Evolutionary conservation across 2,113 vertebrate species (phyloP).

Genomic region (Amblyopsis rosae): DNA sequence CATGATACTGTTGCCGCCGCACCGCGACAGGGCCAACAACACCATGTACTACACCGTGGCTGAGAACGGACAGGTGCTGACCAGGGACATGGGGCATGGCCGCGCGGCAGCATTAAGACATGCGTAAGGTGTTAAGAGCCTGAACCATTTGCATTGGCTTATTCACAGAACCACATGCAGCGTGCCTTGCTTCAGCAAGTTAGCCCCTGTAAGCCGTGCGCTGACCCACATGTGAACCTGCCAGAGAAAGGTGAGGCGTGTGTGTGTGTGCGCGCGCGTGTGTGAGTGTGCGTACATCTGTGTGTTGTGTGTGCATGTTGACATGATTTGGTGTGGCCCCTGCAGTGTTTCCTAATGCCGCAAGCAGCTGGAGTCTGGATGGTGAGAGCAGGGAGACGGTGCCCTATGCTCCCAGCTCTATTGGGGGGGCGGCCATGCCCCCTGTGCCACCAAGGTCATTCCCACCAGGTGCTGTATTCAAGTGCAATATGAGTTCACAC

Average conservation of each 20-base stretch:
- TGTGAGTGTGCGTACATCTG: no score
- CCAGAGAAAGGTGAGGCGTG: conserved; percentile 88
- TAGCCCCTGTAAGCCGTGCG: conserved; percentile 94
- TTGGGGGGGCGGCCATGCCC: conserved; percentile 82
- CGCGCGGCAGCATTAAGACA: background rate
- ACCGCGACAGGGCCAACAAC: conserved; percentile 88
- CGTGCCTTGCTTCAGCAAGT: conserved; percentile 94
- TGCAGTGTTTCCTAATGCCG: conserved; percentile 83
- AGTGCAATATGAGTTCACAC: no score
- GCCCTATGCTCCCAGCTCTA: conserved; percentile 85
- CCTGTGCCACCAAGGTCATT: conserved; percentile 88
- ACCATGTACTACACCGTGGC: conserved; percentile 88
- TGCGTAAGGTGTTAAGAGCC: no score
- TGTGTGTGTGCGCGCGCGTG: background rate
- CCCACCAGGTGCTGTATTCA: conserved; percentile 79
- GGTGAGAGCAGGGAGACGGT: conserved; percentile 87
- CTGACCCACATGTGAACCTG: conserved; percentile 88
- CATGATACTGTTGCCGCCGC: conserved; percentile 89
- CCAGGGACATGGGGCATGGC: background rate
- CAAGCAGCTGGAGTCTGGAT: conserved; percentile 92
- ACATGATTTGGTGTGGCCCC: conserved; percentile 32
- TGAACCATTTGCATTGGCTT: conserved; percentile 8
- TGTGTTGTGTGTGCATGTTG: background rate
- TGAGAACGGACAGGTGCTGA: conserved; percentile 90
- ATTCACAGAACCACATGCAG: conserved; percentile 88